Conservation (phyloP, 1,140 invertebrate genomes). For the Aphaenogaster ashmeadi region DNA sequence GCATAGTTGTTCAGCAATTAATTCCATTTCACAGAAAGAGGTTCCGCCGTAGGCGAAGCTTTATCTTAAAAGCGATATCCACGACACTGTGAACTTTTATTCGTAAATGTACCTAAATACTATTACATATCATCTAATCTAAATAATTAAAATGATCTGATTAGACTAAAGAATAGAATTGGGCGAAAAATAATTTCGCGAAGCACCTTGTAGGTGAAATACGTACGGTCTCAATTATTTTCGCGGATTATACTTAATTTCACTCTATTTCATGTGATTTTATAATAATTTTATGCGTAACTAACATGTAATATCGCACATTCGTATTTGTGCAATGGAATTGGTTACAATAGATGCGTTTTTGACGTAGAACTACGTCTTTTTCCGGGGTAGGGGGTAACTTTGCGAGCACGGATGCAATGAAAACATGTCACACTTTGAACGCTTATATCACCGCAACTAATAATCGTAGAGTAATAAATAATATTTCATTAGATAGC, state of each 20-base stretch:
- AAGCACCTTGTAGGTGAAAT: neutral
- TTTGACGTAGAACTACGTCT: no score
- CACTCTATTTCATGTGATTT: neutral
- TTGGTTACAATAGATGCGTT: neutral
- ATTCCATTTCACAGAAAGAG: conserved; percentile 29
- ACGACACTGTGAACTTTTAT: neutral
- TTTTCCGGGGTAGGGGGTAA: no score
- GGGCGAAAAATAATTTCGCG: neutral
- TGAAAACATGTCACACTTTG: no score
- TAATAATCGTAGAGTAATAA: no score
- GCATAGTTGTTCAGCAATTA: conserved; percentile 48
- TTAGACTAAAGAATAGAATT: neutral
- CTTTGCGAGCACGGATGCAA: no score
- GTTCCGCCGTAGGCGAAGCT: neutral
- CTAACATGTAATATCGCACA: neutral
- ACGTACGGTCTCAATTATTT: neutral
- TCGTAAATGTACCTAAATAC: neutral
- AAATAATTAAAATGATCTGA: neutral
- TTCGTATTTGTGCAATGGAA: neutral
- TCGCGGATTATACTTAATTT: neutral
- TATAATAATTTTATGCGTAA: neutral
- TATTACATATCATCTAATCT: neutral
- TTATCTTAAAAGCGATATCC: neutral
- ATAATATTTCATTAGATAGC: no score
- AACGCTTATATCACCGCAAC: no score